These are phyloP conservation scores for Drosophila repleta DNA, from an alignment of 1,140 invertebrate species.

Conservation along the genomic window DNA sequence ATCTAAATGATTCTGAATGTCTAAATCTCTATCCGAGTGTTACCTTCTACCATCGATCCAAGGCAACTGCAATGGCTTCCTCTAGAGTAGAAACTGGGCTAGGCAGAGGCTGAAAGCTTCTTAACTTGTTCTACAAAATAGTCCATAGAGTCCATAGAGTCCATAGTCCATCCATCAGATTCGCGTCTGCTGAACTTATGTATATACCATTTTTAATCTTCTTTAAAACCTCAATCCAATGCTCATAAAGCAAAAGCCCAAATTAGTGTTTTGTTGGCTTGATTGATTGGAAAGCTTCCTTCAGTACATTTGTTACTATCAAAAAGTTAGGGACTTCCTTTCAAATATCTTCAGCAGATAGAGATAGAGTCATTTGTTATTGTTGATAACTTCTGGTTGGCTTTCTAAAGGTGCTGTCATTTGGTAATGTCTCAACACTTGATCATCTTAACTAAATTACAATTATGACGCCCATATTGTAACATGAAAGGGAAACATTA, in stretches of 20 bases:
- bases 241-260: not conserved
- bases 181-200: too few relatives aligned
- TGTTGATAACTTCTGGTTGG: slow-evolving; percentile 11
- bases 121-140: too few relatives aligned
- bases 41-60: too few relatives aligned
- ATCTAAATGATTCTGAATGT: too few relatives aligned
- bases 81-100: too few relatives aligned
- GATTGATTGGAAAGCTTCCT: slow-evolving; percentile 1
- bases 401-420: slow-evolving; percentile 41
- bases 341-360: not conserved
- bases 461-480: slow-evolving; percentile 66
- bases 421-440: slow-evolving; percentile 37
- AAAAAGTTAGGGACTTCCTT: not conserved
- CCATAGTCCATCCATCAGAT: too few relatives aligned
- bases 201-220: too few relatives aligned
- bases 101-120: too few relatives aligned
- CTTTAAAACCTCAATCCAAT: not conserved
- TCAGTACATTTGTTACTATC: not conserved
- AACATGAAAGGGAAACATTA: slow-evolving; percentile 37
- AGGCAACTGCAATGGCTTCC: too few relatives aligned
- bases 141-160: too few relatives aligned
- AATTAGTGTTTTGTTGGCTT: not conserved
- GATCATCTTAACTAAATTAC: slow-evolving; percentile 53
- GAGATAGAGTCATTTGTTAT: slow-evolving; percentile 3
- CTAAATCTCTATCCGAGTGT: too few relatives aligned